These are phyloP conservation scores for Potamilus streckersoni DNA, from an alignment of 1,140 invertebrate species.

Conservation along the genomic window DNA sequence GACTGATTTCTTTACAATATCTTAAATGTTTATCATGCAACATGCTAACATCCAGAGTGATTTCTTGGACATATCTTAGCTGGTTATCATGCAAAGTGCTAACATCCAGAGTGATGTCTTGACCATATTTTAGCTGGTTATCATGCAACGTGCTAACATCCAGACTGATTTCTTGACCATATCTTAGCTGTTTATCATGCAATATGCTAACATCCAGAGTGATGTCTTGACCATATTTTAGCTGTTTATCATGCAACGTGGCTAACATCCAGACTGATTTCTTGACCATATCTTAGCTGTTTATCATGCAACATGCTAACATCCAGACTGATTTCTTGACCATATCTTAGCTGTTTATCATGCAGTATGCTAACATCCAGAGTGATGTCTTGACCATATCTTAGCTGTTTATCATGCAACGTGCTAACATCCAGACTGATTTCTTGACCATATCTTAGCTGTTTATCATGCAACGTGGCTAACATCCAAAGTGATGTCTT, in stretches of 20 bases:
- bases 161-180: constrained; percentile 48
- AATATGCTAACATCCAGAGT: constrained; percentile 45
- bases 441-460: constrained; percentile 28
- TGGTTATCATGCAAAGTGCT: no score
- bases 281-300: constrained; percentile 18
- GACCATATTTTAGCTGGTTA: constrained; percentile 5
- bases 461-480: no score
- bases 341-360: neutral
- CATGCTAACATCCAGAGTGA: constrained; percentile 53
- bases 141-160: constrained; percentile 32
- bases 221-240: constrained; percentile 41
- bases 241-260: no score
- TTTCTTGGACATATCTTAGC: constrained; percentile 29
- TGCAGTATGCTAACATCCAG: constrained; percentile 41
- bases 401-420: no score
- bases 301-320: no score
- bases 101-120: constrained; percentile 59
- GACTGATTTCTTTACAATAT: constrained; percentile 45
- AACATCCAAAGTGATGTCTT: constrained; percentile 59
- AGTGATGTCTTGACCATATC: constrained; percentile 45
- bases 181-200: neutral
- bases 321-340: constrained; percentile 57
- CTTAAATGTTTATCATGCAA: no score
- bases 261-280: constrained; percentile 59
- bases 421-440: constrained; percentile 54